A percentile compares a stretch with the other conserved stretches of the same genome.
These are phyloP conservation scores for Galaxias olidus DNA, from an alignment of 2,797 vertebrate genomes.

Conservation along the genomic window DNA sequence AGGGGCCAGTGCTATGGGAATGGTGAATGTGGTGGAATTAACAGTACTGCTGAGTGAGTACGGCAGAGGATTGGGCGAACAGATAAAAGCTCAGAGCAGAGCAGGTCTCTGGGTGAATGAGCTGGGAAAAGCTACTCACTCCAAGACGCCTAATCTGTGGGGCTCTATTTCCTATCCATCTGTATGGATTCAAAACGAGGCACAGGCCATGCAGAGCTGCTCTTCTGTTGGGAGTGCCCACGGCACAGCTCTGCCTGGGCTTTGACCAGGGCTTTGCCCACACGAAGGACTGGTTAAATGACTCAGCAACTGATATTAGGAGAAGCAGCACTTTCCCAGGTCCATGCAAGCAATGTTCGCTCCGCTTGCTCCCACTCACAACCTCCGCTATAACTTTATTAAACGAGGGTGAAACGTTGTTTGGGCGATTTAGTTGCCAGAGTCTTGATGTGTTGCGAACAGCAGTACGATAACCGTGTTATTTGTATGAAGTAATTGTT, in stretches of 20 bases:
- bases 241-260: constrained; percentile 31
- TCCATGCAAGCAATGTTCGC: not conserved
- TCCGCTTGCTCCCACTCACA: not conserved
- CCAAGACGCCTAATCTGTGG: constrained; percentile 19
- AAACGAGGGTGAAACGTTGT: not conserved
- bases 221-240: constrained; percentile 38
- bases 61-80: not conserved
- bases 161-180: constrained; percentile 20
- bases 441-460: no score
- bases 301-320: constrained; percentile 30
- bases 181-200: constrained; percentile 18
- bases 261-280: constrained; percentile 29
- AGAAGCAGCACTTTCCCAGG: constrained; percentile 1
- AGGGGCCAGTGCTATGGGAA: constrained; percentile 16
- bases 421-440: no score
- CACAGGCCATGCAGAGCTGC: not conserved
- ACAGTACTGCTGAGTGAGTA: not conserved
- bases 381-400: not conserved
- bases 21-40: constrained; percentile 11
- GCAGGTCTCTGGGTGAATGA: constrained; percentile 12
- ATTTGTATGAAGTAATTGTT: constrained; percentile 14
- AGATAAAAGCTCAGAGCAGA: constrained; percentile 22
- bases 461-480: not conserved
- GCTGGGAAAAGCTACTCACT: constrained; percentile 13
- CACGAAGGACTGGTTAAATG: constrained; percentile 34